A percentile compares a stretch with the other conserved stretches of the same genome.
Conservation (phyloP, 2,113 vertebrate species). For the Pithys albifrons region DNA sequence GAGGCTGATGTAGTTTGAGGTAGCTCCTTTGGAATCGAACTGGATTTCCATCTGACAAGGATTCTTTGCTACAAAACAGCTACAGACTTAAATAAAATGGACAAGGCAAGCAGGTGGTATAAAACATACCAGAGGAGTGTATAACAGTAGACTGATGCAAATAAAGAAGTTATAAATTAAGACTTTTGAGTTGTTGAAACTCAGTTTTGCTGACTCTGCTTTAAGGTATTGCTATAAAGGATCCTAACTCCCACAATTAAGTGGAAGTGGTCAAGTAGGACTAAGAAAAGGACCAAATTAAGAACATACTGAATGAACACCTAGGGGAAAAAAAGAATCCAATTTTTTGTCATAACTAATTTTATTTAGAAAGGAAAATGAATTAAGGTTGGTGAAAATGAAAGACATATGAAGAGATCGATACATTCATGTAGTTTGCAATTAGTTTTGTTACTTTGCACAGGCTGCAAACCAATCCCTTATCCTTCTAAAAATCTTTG, state of each 20-base stretch:
- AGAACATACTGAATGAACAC: neutral
- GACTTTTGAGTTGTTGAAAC: neutral
- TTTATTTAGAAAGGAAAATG: neutral
- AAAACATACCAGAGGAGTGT: neutral
- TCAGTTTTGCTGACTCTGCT: neutral
- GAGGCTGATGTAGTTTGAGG: neutral
- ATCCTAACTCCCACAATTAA: neutral
- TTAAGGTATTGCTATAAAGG: neutral
- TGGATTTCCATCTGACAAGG: neutral
- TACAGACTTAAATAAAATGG: neutral
- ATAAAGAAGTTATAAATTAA: neutral
- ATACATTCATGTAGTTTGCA: rapidly evolving
- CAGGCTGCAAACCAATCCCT: neutral
- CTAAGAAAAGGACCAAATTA: neutral
- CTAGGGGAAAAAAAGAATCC: neutral
- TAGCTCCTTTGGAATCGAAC: neutral
- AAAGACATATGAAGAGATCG: neutral
- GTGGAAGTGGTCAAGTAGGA: neutral
- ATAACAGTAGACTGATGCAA: neutral
- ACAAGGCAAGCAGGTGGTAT: neutral
- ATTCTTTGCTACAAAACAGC: neutral
- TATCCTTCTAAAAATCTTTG: neutral
- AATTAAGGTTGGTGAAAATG: neutral
- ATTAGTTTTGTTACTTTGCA: neutral
- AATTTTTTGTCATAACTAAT: neutral